Conservation (phyloP, 1,140 invertebrate genomes). For the Drosophila gunungcola region DNA sequence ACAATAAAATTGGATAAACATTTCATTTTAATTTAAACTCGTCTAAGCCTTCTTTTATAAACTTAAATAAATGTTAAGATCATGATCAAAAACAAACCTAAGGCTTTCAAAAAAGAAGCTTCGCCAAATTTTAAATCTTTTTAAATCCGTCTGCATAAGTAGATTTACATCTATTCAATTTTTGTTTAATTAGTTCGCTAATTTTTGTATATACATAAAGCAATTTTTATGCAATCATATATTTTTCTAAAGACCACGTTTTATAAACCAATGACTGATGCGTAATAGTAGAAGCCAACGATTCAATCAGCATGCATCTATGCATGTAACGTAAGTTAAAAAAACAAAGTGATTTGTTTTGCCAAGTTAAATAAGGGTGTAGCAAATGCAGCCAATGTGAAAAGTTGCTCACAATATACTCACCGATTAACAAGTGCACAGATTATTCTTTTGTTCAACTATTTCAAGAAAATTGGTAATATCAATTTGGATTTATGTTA, state of each 20-base stretch:
- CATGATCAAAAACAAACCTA: too few species aligned
- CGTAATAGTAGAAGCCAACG: background rate
- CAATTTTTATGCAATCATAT: background rate
- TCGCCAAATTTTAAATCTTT: too few species aligned
- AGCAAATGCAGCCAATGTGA: background rate
- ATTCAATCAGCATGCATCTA: background rate
- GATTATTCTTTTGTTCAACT: background rate
- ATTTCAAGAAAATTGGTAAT: conserved; percentile 11
- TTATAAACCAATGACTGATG: background rate
- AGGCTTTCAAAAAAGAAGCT: too few species aligned
- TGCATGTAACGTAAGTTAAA: conserved; percentile 10
- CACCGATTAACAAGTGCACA: conserved; percentile 4
- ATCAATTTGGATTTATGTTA: background rate
- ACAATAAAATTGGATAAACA: too few species aligned
- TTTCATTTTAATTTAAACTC: too few species aligned
- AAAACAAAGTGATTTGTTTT: conserved; percentile 6
- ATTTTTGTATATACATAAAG: too few species aligned
- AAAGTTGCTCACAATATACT: background rate
- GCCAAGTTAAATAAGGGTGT: conserved; percentile 12
- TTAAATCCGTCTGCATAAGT: too few species aligned
- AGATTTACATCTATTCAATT: too few species aligned
- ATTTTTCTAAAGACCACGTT: background rate
- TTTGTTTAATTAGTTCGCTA: too few species aligned
- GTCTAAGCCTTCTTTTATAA: too few species aligned
- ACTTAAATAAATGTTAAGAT: too few species aligned